Base-by-base conservation (phyloP, 2,113 vertebrate species). In the Gymnarchus niloticus region DNA sequence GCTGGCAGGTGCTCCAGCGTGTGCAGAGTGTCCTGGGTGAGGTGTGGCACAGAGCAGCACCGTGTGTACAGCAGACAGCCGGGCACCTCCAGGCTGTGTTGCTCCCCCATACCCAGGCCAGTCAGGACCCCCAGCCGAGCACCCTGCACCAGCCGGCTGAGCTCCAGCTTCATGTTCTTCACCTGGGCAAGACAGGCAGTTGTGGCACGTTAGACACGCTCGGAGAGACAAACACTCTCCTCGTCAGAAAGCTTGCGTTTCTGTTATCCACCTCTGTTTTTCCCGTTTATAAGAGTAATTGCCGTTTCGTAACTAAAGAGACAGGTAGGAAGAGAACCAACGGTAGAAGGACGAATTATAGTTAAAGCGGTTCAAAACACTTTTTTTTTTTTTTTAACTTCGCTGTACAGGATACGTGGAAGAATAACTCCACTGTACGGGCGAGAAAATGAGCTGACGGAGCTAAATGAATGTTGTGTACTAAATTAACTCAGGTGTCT, bases 61-160 rank as follows among this genome's bases (percentile, higher is more conserved):
- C 92, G 97, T 6, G 97, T 97, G 91, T 98, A 97, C 23, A 99
- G 93, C 61, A 99, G 90, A 91, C 97, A 99, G 4, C 96, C 96
- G 0, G 97, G 97, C 81, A 97, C 89, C 19, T 97, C 94, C 87
- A 99, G 59, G 0, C 91, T 92, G 56, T 85, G 88, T 21, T 93
- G 89, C 1, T 91, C 93, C 7, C 89, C 91, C 88, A 90, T 93
- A 46, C 96, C 96, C 51, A 97, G 84, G n/a, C 90, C 94, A 84
- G 49, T 92, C 89, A 98, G 91, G 51, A 91, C 92, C 28, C 98
- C 98, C 49, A 97, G 92, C 25, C 98, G 96, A 88, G 93, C 92
- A 48, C 93, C 95, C 86, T 92, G 92, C 44, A 92, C 88, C 69
- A 95, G 93, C 5, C 94, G 94, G 48, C 89, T 93, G 87, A 98